Evolutionary conservation across 2,888 invertebrate genomes (phyloP).

Genomic region (Euplagia quadripunctaria): DNA sequence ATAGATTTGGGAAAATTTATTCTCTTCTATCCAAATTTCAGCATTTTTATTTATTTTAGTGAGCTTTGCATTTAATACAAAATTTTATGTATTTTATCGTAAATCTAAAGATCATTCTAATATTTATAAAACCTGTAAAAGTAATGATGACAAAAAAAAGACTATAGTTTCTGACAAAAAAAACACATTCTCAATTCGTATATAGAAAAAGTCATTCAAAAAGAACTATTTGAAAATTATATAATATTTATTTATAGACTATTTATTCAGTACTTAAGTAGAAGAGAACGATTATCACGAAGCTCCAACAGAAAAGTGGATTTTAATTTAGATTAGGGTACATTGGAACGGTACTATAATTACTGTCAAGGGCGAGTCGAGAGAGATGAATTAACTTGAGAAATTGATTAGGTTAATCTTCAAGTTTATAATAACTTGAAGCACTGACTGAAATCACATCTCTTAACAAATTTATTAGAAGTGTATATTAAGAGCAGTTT

Average conservation of each 20-base stretch:
- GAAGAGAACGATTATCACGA: neutral
- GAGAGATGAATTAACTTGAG: slow-evolving; percentile 15
- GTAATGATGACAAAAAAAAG: no score
- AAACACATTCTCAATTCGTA: no score
- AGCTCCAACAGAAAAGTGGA: neutral
- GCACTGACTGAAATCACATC: neutral
- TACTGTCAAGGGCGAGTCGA: slow-evolving; percentile 3
- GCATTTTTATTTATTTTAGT: no score
- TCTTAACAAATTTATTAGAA: neutral
- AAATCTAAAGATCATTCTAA: no score
- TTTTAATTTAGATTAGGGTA: slow-evolving; percentile 22
- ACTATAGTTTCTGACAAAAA: no score
- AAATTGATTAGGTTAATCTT: slow-evolving; percentile 11
- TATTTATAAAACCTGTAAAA: no score
- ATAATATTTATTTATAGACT: neutral
- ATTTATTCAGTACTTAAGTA: neutral
- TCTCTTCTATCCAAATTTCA: no score
- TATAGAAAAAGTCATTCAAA: no score
- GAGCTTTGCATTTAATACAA: no score
- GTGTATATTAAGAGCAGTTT: neutral
- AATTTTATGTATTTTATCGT: no score
- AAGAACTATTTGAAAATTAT: no score
- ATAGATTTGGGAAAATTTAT: no score
- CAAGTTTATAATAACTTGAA: slow-evolving; percentile 3
- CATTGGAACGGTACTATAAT: slow-evolving; percentile 6